phyloP scores from a whole-genome alignment of 2,113 vertebrate species.

The Cephalopterus ornatus region DNA sequence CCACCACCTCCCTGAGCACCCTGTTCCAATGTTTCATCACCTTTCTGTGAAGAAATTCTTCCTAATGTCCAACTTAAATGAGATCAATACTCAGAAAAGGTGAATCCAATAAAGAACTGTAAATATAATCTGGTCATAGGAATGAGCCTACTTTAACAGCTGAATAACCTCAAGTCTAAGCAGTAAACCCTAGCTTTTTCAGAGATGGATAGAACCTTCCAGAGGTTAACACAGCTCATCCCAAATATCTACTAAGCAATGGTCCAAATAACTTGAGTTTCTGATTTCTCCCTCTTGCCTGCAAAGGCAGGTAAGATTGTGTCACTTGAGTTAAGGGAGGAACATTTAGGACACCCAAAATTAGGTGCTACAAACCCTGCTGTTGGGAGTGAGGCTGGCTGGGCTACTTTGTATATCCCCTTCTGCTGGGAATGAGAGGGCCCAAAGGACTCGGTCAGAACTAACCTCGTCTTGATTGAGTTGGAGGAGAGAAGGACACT shows the following conservation, averaged over 20 bases:
- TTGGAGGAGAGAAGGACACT: neutral
- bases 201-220: neutral
- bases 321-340: neutral
- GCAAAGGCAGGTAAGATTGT: neutral
- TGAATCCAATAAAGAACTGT: neutral
- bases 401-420: neutral
- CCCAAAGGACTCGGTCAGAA: neutral
- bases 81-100: neutral
- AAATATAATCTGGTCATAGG: neutral
- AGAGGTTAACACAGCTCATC: neutral
- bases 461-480: accelerated
- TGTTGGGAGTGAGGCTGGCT: neutral
- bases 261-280: neutral
- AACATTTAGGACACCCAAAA: neutral
- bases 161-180: neutral
- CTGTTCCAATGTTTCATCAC: neutral
- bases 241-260: neutral
- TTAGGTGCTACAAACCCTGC: neutral
- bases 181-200: neutral
- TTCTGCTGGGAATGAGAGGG: neutral
- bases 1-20: neutral
- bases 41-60: neutral
- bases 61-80: neutral
- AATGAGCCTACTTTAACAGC: neutral
- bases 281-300: neutral